These are phyloP conservation scores for Gortyna flavago DNA, from an alignment of 2,888 invertebrate genomes.

Conservation along the genomic window DNA sequence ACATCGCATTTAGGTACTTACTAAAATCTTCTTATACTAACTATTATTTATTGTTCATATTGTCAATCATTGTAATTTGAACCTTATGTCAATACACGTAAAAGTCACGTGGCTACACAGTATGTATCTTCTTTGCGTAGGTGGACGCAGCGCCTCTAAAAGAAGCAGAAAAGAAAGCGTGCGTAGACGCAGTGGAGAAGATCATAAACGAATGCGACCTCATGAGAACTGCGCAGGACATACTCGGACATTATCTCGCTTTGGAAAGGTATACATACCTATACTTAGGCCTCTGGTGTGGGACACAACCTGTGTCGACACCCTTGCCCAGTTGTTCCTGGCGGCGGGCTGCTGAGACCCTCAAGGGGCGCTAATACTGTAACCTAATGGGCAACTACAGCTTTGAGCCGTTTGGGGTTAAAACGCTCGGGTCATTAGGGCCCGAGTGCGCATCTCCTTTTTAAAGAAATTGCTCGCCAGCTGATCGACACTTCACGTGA, in stretches of 20 bases:
- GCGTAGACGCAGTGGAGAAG: constrained; percentile 85
- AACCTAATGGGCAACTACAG: too few species aligned
- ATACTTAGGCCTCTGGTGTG: too few species aligned
- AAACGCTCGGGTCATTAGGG: too few species aligned
- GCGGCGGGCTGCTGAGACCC: too few species aligned
- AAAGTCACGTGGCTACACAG: neutral
- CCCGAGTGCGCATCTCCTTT: too few species aligned
- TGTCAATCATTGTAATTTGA: neutral
- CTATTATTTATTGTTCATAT: neutral
- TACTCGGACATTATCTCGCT: constrained; percentile 96
- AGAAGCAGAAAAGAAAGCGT: constrained; percentile 70
- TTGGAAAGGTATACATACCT: constrained; percentile 92
- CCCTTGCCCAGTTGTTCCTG: too few species aligned
- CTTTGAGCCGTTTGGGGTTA: too few species aligned
- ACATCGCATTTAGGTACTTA: neutral
- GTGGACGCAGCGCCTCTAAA: constrained; percentile 73
- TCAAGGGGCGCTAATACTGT: too few species aligned
- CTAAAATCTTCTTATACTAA: neutral
- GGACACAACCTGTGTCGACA: too few species aligned
- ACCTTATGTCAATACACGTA: neutral
- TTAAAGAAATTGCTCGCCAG: too few species aligned
- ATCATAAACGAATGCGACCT: constrained; percentile 93
- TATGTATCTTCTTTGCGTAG: constrained; percentile 62
- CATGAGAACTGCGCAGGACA: constrained; percentile 94
- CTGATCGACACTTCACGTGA: too few species aligned